Evolutionary conservation across 2,888 invertebrate genomes (phyloP).

Genomic region (Chloromyia formosa): DNA sequence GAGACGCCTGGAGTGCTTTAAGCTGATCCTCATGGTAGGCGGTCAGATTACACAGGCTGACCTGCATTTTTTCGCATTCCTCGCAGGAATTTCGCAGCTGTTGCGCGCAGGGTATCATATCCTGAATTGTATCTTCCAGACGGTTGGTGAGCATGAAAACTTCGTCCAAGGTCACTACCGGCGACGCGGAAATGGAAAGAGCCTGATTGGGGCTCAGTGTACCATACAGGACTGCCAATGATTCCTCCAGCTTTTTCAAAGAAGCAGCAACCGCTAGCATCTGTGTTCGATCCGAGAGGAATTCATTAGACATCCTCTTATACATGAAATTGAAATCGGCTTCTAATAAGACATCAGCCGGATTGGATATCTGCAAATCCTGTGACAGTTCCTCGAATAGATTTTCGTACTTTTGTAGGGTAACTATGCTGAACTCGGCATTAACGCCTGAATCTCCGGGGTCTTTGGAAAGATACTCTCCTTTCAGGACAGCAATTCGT

Average conservation of each 20-base stretch:
- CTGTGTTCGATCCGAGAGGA: slow-evolving; percentile 57
- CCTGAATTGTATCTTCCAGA: slow-evolving; percentile 67
- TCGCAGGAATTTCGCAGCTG: slow-evolving; percentile 62
- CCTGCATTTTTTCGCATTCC: slow-evolving; percentile 65
- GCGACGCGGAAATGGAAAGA: slow-evolving; percentile 52
- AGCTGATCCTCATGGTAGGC: slow-evolving; percentile 62
- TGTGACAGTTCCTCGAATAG: slow-evolving; percentile 58
- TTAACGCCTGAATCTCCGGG: neutral
- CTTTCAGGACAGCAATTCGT: slow-evolving; percentile 74
- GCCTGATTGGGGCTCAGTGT: slow-evolving; percentile 53
- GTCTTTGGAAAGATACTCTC: slow-evolving; percentile 62
- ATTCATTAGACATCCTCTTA: slow-evolving; percentile 58
- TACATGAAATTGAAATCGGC: slow-evolving; percentile 61
- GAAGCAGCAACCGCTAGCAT: slow-evolving; percentile 57
- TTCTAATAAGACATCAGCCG: slow-evolving; percentile 59
- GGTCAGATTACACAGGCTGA: slow-evolving; percentile 62
- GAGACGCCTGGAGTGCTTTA: slow-evolving; percentile 61
- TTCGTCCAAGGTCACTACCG: slow-evolving; percentile 65
- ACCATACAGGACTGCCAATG: slow-evolving; percentile 56
- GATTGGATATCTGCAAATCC: slow-evolving; percentile 57
- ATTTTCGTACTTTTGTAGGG: slow-evolving; percentile 59
- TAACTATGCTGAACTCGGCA: slow-evolving; percentile 53
- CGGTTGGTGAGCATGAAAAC: slow-evolving; percentile 69
- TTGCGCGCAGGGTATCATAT: slow-evolving; percentile 61
- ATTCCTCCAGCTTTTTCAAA: slow-evolving; percentile 57